Evolutionary conservation across 2,888 invertebrate species (phyloP).

Genomic region (Argyresthia goedartella): DNA sequence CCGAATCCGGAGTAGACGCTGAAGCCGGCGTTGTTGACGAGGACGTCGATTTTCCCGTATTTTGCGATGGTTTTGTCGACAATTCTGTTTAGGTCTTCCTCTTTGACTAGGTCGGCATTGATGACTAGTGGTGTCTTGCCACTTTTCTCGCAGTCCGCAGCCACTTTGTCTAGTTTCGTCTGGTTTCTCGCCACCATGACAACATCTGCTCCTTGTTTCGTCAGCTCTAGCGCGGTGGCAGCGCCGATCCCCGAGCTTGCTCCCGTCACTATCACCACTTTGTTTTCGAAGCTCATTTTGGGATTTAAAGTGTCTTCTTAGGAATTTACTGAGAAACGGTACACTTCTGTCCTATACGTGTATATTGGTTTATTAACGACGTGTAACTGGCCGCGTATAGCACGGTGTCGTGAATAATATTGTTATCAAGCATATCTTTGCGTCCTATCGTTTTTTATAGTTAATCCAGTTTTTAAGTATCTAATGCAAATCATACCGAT

Average conservation of each 20-base stretch:
- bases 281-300: not conserved
- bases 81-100: no score
- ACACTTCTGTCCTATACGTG: not conserved
- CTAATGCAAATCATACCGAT: not conserved
- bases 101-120: no score
- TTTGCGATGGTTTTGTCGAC: no score
- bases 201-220: conserved; percentile 1
- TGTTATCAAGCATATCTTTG: no score
- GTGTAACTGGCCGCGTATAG: not conserved
- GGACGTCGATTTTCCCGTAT: conserved; percentile 25
- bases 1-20: conserved; percentile 56
- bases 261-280: conserved; percentile 6
- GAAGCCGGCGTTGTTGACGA: conserved; percentile 44
- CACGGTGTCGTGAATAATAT: not conserved
- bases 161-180: conserved; percentile 22
- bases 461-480: not conserved
- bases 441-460: not conserved
- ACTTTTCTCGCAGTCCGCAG: no score
- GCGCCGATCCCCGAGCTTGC: conserved; percentile 6
- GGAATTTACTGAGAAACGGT: not conserved
- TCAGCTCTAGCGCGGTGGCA: conserved; percentile 1
- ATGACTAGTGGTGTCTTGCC: no score
- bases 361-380: not conserved
- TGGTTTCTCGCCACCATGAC: conserved; percentile 3
- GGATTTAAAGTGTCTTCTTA: not conserved